These are phyloP conservation scores for Aricia artaxerxes DNA, from an alignment of 2,888 invertebrate genomes.

Conservation along the genomic window DNA sequence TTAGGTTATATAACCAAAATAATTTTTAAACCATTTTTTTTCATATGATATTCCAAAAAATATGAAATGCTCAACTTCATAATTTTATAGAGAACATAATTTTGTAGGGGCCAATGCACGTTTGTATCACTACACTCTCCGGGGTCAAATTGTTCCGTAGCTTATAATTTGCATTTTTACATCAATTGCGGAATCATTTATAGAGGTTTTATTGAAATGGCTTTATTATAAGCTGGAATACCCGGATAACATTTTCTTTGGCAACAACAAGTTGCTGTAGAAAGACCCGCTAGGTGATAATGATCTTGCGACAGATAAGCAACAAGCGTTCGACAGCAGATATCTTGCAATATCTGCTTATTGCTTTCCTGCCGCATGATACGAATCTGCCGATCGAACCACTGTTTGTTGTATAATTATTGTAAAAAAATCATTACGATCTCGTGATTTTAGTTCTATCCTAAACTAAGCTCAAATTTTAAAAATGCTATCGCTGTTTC, in stretches of 20 bases:
- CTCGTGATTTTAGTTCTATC: not conserved
- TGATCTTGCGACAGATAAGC: not conserved
- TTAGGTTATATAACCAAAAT: not conserved
- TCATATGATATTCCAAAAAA: not conserved
- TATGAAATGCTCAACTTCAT: slow-evolving; percentile 7
- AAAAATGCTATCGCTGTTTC: not conserved
- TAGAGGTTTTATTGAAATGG: not conserved
- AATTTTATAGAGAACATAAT: slow-evolving; percentile 22
- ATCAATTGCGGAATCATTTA: not conserved
- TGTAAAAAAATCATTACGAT: not conserved
- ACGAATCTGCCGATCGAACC: not conserved
- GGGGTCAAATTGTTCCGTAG: slow-evolving; percentile 2
- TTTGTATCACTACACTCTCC: slow-evolving; percentile 7
- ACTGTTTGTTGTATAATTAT: not conserved
- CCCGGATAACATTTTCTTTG: not conserved
- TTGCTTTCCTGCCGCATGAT: not conserved
- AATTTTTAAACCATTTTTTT: not conserved
- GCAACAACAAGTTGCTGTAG: not conserved
- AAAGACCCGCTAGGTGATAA: not conserved
- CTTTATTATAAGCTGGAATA: not conserved
- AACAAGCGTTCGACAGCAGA: not conserved
- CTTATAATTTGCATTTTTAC: not conserved
- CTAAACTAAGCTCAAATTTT: not conserved
- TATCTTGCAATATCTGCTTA: too few species aligned
- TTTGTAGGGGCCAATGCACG: slow-evolving; percentile 31